Base-by-base conservation (phyloP, 2,113 vertebrate genomes). In the Nerophis lumbriciformis region DNA sequence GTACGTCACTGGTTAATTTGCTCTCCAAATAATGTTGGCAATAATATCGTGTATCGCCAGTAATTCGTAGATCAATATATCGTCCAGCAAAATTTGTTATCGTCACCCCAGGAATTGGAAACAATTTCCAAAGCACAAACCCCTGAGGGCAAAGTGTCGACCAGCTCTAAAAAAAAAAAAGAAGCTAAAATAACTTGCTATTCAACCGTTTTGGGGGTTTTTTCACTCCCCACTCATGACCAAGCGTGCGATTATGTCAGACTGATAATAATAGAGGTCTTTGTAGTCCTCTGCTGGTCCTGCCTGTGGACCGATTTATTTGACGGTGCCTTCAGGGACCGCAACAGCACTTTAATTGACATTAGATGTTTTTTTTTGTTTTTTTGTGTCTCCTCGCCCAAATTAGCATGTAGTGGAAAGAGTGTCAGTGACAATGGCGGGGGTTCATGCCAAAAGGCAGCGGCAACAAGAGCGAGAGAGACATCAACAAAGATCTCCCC, bases 361-460 rank as follows among this genome's bases (percentile, higher is more conserved):
- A 81, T 83, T 70, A 85, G 80, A 87, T 74, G 71, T 75, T 84
- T 81, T 81, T 83, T 80, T 81, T 68, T 78, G 11, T 12, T 68
- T 78, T 6, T 12, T 6, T 45, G 42, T 45, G 42, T 45, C 3
- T 65, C 70, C 59, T 21, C 63, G 64, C 66, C 59, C 49, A 78
- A 86, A 89, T 87, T 88, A 88, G 83, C 81, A 87, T 87, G 66
- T 85, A 73, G 72, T 75, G 80, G 83, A 88, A 87, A 85, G 65
- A 62, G 83, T 76, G 76, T 85, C 83, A 68, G 75, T 73, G 78
- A 79, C 72, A 82, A 57, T 21, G 39, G 72, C 66, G 65, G 60
- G 44, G 55, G 69, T 87, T 87, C 87, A 88, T 87, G 73, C 79
- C 62, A 72, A 80, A 58, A 79, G 83, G 78, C 80, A 79, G 80